These are phyloP conservation scores for Morpho deidamia DNA, from an alignment of 2,888 invertebrate genomes.

Conservation along the genomic window DNA sequence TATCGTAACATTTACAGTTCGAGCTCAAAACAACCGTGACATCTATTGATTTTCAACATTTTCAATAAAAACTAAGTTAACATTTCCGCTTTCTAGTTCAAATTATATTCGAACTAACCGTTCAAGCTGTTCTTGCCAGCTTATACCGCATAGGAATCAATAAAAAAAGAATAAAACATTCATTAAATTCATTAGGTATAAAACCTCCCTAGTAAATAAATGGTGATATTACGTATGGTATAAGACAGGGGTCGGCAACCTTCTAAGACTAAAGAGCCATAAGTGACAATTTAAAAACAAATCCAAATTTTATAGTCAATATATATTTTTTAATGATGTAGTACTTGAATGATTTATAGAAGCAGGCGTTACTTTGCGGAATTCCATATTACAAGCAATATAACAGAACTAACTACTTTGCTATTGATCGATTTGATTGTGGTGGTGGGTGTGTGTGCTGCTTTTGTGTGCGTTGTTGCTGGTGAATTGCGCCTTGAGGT, in stretches of 20 bases:
- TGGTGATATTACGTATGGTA: slow-evolving; percentile 18
- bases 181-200: slow-evolving; percentile 6
- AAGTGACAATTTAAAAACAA: too few relatives aligned
- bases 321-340: too few relatives aligned
- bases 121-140: slow-evolving; percentile 6
- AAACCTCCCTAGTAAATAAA: slow-evolving; percentile 19
- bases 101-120: slow-evolving; percentile 17
- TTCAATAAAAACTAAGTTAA: not conserved
- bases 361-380: too few relatives aligned
- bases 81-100: slow-evolving; percentile 13
- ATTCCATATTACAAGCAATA: too few relatives aligned
- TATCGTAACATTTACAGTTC: slow-evolving; percentile 29
- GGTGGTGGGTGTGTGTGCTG: too few relatives aligned
- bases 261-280: too few relatives aligned
- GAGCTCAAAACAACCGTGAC: slow-evolving; percentile 37
- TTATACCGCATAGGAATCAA: slow-evolving; percentile 10
- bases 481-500: too few relatives aligned
- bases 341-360: too few relatives aligned
- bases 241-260: not conserved
- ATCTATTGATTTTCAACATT: not conserved
- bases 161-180: slow-evolving; percentile 6
- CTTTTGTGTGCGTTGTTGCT: too few relatives aligned
- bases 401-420: too few relatives aligned
- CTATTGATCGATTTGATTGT: too few relatives aligned
- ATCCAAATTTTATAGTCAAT: too few relatives aligned